A percentile compares a stretch with the other conserved stretches of the same genome.
Conservation (phyloP, 2,113 vertebrate genomes). For the Dendropsophus ebraccatus region DNA sequence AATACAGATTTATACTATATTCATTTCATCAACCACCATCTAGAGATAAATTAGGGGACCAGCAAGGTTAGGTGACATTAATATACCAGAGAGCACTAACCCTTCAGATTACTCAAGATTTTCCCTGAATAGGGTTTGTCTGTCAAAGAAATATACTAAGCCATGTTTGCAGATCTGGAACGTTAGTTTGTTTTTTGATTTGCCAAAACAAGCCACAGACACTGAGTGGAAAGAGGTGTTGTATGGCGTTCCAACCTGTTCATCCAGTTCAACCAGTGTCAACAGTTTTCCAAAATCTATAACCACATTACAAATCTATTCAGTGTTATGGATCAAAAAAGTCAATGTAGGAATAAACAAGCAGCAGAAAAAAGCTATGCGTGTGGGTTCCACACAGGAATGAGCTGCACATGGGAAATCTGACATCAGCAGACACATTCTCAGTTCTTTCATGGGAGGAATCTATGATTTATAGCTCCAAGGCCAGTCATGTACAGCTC, state of each 20-base stretch:
- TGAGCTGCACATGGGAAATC: slow-evolving; percentile 1
- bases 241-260: slow-evolving; percentile 19
- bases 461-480: slow-evolving; percentile 33
- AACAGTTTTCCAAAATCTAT: slow-evolving; percentile 24
- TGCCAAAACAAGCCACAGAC: slow-evolving; percentile 24
- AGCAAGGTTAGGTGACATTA: not conserved
- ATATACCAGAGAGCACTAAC: not conserved
- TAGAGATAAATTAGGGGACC: not conserved
- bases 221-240: slow-evolving; percentile 28
- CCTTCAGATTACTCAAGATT: not conserved
- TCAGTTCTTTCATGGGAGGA: not conserved
- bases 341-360: slow-evolving; percentile 30
- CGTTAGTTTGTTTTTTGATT: slow-evolving; percentile 16
- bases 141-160: not conserved
- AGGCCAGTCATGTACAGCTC: slow-evolving; percentile 3
- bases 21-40: not conserved
- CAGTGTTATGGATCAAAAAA: slow-evolving; percentile 29
- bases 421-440: slow-evolving; percentile 9
- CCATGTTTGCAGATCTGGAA: not conserved
- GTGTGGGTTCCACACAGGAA: not conserved
- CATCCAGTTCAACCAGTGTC: not conserved
- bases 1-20: not conserved
- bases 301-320: slow-evolving; percentile 20
- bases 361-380: slow-evolving; percentile 10
- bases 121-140: not conserved